Percentiles rank a stretch among this genome's conserved stretches.
Evolutionary conservation across 1,140 invertebrate species (phyloP).

Genomic region (Platyscapa corneri): DNA sequence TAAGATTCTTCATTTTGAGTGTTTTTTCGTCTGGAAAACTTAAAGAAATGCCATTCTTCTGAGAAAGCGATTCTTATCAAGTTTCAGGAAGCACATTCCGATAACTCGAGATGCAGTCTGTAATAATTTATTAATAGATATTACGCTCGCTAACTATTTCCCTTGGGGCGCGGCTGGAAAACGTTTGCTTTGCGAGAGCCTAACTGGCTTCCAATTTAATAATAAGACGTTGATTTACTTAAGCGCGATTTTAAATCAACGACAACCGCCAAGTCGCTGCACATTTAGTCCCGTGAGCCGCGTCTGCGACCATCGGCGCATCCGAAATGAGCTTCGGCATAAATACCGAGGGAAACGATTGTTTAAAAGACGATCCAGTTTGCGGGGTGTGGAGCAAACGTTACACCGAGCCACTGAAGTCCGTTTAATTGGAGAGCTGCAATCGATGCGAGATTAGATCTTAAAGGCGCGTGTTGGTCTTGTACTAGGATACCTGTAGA

Average conservation of each 20-base stretch:
- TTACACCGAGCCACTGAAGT: not conserved
- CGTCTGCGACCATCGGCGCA: not conserved
- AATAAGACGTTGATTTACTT: no score
- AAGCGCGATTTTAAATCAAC: no score
- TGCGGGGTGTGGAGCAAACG: not conserved
- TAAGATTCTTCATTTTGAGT: not conserved
- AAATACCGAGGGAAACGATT: not conserved
- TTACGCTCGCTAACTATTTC: not conserved
- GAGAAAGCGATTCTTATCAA: slow-evolving; percentile 1
- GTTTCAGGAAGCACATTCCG: not conserved
- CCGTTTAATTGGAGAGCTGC: no score
- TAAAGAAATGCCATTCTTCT: not conserved
- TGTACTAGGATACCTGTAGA: no score
- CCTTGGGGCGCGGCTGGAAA: not conserved
- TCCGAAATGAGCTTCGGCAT: not conserved
- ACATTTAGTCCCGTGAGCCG: no score
- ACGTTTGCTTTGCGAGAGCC: not conserved
- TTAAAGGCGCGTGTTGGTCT: no score
- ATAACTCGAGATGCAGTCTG: not conserved
- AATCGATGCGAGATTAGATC: no score
- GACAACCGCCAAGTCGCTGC: no score
- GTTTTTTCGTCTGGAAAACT: not conserved
- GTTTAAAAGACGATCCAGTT: not conserved
- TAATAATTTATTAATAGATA: slow-evolving; percentile 11
- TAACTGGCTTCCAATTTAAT: not conserved